Percentiles rank a stretch among this genome's conserved stretches.
Conservation (phyloP, 1,140 invertebrate genomes). For the Hyphantria cunea region DNA sequence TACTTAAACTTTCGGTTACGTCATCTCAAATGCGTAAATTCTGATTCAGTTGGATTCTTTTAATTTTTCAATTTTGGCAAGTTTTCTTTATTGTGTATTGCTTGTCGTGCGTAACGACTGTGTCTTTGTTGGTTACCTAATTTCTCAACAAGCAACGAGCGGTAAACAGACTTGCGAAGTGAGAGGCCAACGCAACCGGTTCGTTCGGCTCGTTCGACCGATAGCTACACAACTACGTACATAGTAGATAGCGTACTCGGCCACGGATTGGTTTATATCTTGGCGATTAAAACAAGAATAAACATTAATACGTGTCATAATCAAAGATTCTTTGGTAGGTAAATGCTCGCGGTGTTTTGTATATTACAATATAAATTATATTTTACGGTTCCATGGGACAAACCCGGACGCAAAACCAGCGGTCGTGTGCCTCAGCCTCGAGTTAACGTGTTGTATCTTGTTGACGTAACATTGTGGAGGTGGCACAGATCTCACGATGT, state of each 20-base stretch:
- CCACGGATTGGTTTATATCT: slow-evolving; percentile 16
- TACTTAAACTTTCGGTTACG: slow-evolving; percentile 42
- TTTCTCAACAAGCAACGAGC: slow-evolving; percentile 72
- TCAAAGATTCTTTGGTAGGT: slow-evolving; percentile 35
- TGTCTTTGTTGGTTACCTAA: slow-evolving; percentile 78
- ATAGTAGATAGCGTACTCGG: slow-evolving; percentile 41
- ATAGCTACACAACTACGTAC: slow-evolving; percentile 62
- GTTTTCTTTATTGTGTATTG: slow-evolving; percentile 67
- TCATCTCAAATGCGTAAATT: slow-evolving; percentile 43
- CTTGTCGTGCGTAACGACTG: slow-evolving; percentile 58
- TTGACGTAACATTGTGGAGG: slow-evolving; percentile 76
- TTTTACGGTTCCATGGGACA: slow-evolving; percentile 59
- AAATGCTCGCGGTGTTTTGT: slow-evolving; percentile 37
- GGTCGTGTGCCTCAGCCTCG: slow-evolving; percentile 64
- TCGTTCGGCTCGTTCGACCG: slow-evolving; percentile 65
- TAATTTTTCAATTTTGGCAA: slow-evolving; percentile 37
- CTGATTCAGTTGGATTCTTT: slow-evolving; percentile 47
- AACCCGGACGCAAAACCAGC: slow-evolving; percentile 71
- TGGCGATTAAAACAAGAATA: slow-evolving; percentile 4
- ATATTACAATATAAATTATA: slow-evolving; percentile 38
- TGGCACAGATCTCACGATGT: slow-evolving; percentile 50
- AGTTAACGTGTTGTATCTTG: slow-evolving; percentile 76
- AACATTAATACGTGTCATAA: slow-evolving; percentile 11
- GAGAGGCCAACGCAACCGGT: slow-evolving; percentile 78
- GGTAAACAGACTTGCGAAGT: slow-evolving; percentile 75